Evolutionary conservation across 2,113 vertebrate genomes (phyloP), one percentile per base, ranked within the genome.

Genomic region (Paramormyrops kingsleyae): DNA sequence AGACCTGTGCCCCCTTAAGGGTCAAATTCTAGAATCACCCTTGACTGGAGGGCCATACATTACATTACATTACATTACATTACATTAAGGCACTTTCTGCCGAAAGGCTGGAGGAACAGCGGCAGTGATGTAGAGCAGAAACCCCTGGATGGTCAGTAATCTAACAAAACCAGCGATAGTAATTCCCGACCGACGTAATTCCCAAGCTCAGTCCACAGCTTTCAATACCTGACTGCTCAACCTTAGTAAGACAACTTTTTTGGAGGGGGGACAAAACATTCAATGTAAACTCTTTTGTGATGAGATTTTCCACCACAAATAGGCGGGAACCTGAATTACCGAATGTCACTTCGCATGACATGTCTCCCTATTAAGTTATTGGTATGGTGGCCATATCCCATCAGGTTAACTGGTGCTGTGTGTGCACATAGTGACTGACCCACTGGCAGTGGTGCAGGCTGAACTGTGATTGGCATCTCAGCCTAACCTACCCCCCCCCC

Each of bases 41-140:
- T 3, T 66, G n/a, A n/a, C 59, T 95, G 92, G 42, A 47, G 5
- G 39, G 50, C 13, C 50, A 17, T 52, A 52, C 50, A 52, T 50
- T 49, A 15, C 9, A 47, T 47, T 46, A 46, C 44, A 46, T 50
- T 49, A 15, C 9, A 47, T 47, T 46, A 46, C 44, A 46, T 8
- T 50, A 49, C 8, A 47, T 47, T 47, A 49, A 53, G 52, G 52
- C 52, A 17, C 17, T 53, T 52, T 52, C 4, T 5, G 50, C 15
- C 15, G 52, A 53, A 53, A 6, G 52, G 62, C 62, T 95, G 92
- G 52, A 62, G 21, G 19, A 44, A 15, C 93, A 91, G 91, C 93
- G 88, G 88, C 66, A 19, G 42, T 59, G n/a, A 89, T 91, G 90
- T 83, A 86, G 84, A 85, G 83, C 35, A 89, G 83, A 92, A 91